Evolutionary conservation across 2,113 vertebrate species (phyloP).

Genomic region (Strigops habroptila): DNA sequence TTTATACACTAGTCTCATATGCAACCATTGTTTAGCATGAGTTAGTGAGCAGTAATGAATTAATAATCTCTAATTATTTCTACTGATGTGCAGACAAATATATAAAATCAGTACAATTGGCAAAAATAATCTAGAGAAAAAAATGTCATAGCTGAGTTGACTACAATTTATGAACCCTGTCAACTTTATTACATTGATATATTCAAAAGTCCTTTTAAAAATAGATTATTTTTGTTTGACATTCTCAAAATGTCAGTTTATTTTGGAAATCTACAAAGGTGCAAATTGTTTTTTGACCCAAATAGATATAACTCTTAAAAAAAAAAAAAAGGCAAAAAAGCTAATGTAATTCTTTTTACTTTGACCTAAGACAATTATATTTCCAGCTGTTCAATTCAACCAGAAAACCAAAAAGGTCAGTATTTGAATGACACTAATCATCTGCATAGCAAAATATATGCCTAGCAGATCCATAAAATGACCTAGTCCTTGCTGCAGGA

Average conservation of each 20-base stretch:
- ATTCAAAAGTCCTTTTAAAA: background rate
- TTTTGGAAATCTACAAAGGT: background rate
- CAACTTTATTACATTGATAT: background rate
- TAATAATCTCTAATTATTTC: background rate
- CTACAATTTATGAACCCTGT: background rate
- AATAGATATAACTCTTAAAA: background rate
- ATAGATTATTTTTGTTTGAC: background rate
- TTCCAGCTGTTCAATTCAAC: background rate
- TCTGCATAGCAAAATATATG: background rate
- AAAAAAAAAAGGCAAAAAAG: background rate
- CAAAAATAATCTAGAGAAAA: background rate
- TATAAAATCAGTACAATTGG: fast-evolving
- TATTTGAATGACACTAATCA: background rate
- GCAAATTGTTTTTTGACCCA: background rate
- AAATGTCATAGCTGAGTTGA: fast-evolving
- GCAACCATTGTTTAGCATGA: background rate
- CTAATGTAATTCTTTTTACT: background rate
- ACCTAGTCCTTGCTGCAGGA: background rate
- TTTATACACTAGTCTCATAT: background rate
- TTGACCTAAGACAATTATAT: background rate
- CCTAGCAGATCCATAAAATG: background rate
- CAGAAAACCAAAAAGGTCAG: background rate
- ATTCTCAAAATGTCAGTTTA: background rate
- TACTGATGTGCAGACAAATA: background rate
- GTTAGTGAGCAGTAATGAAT: background rate